Evolutionary conservation across 2,797 vertebrate genomes (phyloP), one percentile per base, ranked within the genome.

Genomic region (Coregonus suidteri): DNA sequence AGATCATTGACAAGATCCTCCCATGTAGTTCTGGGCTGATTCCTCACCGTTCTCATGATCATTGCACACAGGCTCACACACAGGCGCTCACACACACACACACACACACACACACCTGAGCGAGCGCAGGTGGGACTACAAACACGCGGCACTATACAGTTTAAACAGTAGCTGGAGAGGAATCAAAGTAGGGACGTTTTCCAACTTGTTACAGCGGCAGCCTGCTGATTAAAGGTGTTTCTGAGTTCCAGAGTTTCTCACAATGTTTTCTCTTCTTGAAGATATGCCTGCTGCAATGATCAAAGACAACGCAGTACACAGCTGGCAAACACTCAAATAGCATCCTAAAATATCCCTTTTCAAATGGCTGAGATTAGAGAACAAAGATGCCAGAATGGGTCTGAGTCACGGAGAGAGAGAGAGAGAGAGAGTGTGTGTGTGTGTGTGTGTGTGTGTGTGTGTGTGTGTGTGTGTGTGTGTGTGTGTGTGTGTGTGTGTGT

Each of bases 291-390:
- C 0, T 0, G 5, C 56, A 59, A 59, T 76, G 64, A 81, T 88
- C 75, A 87, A 86, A 87, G 77, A 72, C 73, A 64, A 71, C 59
- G 15, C 78, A 73, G 81, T 74, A 85, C 75, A 82, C 85, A 64
- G 72, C 78, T 87, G 87, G 82, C 71, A 71, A 77, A 54, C 11
- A 35, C 70, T 76, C 79, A 75, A 82, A 80, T 80, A 34, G 79
- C 81, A 62, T 73, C 41, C 71, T 76, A 65, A 83, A 82, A 77
- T 68, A 71, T 64, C 18, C n/a, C 9, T 34, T 77, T 77, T 86
- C 25, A 82, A 77, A 75, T 82, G 56, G 72, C 51, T 54, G 65
- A 73, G 79, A 65, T 75, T 66, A 76, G 30, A 73, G 77, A 80
- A 72, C 52, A 77, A 0, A 53, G 71, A 5, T 77, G 73, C 77